Evolutionary conservation across 2,113 vertebrate genomes (phyloP).

Genomic region (Tachysurus fulvidraco): DNA sequence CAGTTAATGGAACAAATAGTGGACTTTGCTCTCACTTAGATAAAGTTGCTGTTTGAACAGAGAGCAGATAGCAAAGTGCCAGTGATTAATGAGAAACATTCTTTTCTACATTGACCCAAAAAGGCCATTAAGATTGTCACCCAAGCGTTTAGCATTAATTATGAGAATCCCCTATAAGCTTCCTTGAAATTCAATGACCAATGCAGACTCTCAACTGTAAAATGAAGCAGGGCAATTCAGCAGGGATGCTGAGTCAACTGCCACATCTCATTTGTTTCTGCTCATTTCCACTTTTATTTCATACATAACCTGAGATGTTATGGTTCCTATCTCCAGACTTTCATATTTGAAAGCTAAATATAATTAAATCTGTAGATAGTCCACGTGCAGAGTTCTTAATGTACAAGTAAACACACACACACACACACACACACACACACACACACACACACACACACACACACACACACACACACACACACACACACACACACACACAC

Average conservation of each 20-base stretch:
- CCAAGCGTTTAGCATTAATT: conserved; percentile 73
- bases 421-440: conserved; percentile 46
- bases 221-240: conserved; percentile 54
- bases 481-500: conserved; percentile 44
- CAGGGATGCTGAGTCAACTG: conserved; percentile 59
- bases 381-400: conserved; percentile 12
- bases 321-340: not conserved
- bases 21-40: conserved; percentile 16
- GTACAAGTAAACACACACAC: conserved; percentile 34
- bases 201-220: conserved; percentile 58
- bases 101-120: conserved; percentile 71
- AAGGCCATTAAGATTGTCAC: conserved; percentile 73
- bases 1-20: not conserved
- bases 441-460: conserved; percentile 46
- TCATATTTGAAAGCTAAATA: not conserved
- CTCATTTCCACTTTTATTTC: conserved; percentile 42
- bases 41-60: conserved; percentile 44
- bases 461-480: conserved; percentile 40
- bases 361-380: conserved; percentile 2
- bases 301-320: conserved; percentile 31
- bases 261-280: conserved; percentile 44
- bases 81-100: conserved; percentile 73
- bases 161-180: conserved; percentile 68
- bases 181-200: conserved; percentile 74
- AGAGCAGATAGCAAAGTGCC: conserved; percentile 61